Base-by-base conservation (phyloP, 1,140 invertebrate genomes). In the Drosophila kepulauana region DNA sequence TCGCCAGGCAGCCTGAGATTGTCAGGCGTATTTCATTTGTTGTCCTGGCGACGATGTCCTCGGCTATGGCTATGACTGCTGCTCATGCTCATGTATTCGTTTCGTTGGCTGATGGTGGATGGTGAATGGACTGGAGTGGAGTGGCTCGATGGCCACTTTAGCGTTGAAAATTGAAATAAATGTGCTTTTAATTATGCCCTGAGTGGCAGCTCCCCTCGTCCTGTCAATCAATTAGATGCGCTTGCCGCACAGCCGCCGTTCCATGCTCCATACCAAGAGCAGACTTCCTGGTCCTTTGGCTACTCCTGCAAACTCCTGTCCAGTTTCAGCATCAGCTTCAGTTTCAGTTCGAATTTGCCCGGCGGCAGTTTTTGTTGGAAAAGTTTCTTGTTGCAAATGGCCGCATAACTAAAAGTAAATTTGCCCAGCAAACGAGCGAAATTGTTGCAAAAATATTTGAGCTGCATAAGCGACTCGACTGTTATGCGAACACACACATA, bases 371-470 rank as follows among this genome's bases (percentile, higher is more conserved):
- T 43, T 15, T 58, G 33, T 41, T 25, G 20, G 33, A 15, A 84
- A 80, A 67, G 52, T 77, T 65, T 65, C 73, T 68, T 68, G 68
- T 81, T 70, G 61, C 63, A 84, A 84, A 84, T 85, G 74, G 82
- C 75, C 78, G 82, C 78, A 85, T 86, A 86, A 78, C 82, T 72
- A 75, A 86, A 86, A 86, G 82, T 86, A 85, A 85, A 85, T 85
- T 85, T 85, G 57, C 82, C 78, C 75, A 81, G 78, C 78, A 85
- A 85, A 81, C 78, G 82, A 85, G 73, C 78, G 78, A 85, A 85
- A 85, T 85, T 86, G 82, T 85, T 85, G 82, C 82, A 86, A 81
- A 85, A 85, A 85, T 85, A 85, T 85, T 85, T 85, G 82, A 86
- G 75, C 70, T 85, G 81, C 81, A 85, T 85, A 85, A 80, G 78